phyloP scores from a whole-genome alignment of 2,888 invertebrate species.

The Molorchus minor region DNA sequence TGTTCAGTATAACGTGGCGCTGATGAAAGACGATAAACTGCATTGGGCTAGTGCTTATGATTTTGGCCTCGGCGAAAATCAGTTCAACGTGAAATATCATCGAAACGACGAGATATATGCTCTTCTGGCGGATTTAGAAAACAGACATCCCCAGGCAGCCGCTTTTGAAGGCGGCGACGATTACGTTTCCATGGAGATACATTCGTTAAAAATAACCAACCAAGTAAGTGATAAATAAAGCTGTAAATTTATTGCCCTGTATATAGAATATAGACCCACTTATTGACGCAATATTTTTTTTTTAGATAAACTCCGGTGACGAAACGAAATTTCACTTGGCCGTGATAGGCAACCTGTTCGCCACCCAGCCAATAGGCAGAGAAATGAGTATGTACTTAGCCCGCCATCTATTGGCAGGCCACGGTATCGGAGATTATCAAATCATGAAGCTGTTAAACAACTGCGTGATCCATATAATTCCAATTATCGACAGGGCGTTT shows the following conservation, averaged over 20 bases:
- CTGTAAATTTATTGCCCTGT: not conserved
- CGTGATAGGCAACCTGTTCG: conserved; percentile 84
- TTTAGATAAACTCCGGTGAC: conserved; percentile 60
- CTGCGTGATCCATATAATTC: conserved; percentile 82
- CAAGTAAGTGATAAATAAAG: conserved; percentile 66
- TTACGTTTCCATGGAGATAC: conserved; percentile 71
- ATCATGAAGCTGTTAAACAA: conserved; percentile 73
- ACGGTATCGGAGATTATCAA: conserved; percentile 71
- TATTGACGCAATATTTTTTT: conserved; percentile 10
- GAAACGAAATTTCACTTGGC: conserved; percentile 85
- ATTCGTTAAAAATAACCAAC: conserved; percentile 77
- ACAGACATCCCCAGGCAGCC: conserved; percentile 72
- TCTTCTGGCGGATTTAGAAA: conserved; percentile 75
- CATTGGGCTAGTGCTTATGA: conserved; percentile 89
- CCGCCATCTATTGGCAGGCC: conserved; percentile 80
- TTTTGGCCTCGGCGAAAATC: conserved; percentile 74
- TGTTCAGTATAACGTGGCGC: conserved; percentile 76
- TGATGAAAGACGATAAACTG: conserved; percentile 81
- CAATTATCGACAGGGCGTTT: conserved; percentile 70
- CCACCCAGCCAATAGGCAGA: conserved; percentile 83
- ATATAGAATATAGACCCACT: conserved; percentile 12
- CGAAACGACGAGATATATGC: conserved; percentile 71
- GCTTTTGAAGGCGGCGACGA: conserved; percentile 77
- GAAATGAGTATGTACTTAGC: conserved; percentile 85
- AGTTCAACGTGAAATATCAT: conserved; percentile 73